Percentiles rank a stretch among this genome's conserved stretches.
These are phyloP conservation scores for Phytoseiulus persimilis DNA, from an alignment of 2,888 invertebrate genomes.

Conservation along the genomic window DNA sequence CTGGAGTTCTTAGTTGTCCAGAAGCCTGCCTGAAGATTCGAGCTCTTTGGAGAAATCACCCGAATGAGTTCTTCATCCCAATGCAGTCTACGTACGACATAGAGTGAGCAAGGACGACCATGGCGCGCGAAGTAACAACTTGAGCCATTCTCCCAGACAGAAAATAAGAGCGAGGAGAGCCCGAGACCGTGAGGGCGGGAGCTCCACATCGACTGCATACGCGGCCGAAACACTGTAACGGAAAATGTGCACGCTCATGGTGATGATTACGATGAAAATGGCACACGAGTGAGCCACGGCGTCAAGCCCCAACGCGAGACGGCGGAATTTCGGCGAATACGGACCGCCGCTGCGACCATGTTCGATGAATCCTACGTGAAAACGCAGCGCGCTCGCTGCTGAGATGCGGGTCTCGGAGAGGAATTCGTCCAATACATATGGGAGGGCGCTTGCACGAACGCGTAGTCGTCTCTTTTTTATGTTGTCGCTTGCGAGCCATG, in stretches of 20 bases:
- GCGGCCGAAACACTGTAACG: neutral
- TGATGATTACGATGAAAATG: neutral
- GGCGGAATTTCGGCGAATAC: neutral
- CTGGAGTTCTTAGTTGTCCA: too few relatives aligned
- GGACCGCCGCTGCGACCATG: neutral
- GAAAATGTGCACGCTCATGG: neutral
- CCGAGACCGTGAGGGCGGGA: too few relatives aligned
- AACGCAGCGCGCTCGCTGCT: neutral
- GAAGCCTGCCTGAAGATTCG: too few relatives aligned
- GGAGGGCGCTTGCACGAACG: neutral
- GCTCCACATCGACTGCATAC: too few relatives aligned
- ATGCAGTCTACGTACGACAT: too few relatives aligned
- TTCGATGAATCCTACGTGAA: neutral
- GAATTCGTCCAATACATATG: neutral
- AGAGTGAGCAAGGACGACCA: too few relatives aligned
- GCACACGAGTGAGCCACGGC: neutral
- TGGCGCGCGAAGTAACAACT: too few relatives aligned
- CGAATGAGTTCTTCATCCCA: too few relatives aligned
- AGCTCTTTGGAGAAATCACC: too few relatives aligned
- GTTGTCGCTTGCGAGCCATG: neutral
- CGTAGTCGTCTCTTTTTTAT: neutral
- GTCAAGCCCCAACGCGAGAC: neutral
- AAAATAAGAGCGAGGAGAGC: too few relatives aligned
- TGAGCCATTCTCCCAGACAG: too few relatives aligned
- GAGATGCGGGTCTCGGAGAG: neutral